These are phyloP conservation scores for Sesia bembeciformis DNA, from an alignment of 2,888 invertebrate genomes.

Conservation along the genomic window DNA sequence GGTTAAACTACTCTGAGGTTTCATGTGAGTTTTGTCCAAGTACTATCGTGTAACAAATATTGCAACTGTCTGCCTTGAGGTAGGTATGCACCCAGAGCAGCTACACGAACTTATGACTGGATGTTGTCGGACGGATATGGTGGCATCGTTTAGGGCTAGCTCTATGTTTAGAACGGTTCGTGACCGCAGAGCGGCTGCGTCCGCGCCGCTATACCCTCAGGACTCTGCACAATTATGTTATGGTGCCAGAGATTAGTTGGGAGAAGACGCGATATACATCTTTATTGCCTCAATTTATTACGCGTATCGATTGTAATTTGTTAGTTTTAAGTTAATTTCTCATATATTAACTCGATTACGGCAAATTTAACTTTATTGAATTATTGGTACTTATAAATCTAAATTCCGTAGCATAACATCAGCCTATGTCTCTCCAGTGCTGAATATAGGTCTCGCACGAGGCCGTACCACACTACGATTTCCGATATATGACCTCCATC, in stretches of 20 bases:
- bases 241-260: constrained; percentile 53
- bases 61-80: no score
- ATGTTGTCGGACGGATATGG: constrained; percentile 58
- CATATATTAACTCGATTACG: background rate
- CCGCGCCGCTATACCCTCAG: constrained; percentile 46
- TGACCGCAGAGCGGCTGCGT: constrained; percentile 45
- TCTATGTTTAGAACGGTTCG: constrained; percentile 63
- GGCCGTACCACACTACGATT: no score
- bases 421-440: background rate
- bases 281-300: constrained; percentile 36
- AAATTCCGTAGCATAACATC: background rate
- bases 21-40: no score
- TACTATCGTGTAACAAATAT: no score
- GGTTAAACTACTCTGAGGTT: no score
- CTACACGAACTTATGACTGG: constrained; percentile 18
- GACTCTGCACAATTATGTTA: constrained; percentile 59
- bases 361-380: background rate
- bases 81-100: background rate
- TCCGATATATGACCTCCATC: no score
- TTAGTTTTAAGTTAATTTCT: background rate
- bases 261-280: constrained; percentile 30
- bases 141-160: constrained; percentile 60
- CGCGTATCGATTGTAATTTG: background rate
- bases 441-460: no score
- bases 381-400: background rate